Percentiles rank a stretch among this genome's conserved stretches.
Evolutionary conservation across 2,113 vertebrate species (phyloP).

Genomic region (Chiloscyllium plagiosum): DNA sequence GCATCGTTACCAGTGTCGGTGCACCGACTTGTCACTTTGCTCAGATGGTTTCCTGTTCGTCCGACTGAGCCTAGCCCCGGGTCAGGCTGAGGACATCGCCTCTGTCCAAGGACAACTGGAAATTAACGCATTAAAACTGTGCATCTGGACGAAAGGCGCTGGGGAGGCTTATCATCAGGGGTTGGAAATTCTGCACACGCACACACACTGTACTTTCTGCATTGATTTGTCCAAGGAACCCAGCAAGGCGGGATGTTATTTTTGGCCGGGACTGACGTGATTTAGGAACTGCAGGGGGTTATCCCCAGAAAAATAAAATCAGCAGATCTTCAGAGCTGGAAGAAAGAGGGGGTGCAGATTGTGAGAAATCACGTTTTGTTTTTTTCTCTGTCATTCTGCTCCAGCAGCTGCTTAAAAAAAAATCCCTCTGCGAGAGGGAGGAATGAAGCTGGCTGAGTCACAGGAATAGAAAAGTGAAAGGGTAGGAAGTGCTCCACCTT

Average conservation of each 20-base stretch:
- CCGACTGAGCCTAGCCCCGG: not conserved
- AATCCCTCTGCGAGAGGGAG: not conserved
- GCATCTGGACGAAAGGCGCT: constrained; percentile 54
- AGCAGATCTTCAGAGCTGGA: not conserved
- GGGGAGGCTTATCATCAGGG: constrained; percentile 52
- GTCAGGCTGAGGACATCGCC: constrained; percentile 52
- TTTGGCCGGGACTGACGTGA: constrained; percentile 44
- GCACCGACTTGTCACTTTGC: constrained; percentile 40
- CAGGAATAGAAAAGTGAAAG: not conserved
- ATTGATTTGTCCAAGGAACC: constrained; percentile 42
- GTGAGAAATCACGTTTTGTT: too few species aligned
- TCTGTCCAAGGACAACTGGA: constrained; percentile 60
- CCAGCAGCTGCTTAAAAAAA: constrained; percentile 18
- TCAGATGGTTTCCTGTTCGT: not conserved
- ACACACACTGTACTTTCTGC: constrained; percentile 38
- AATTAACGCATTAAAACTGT: constrained; percentile 58
- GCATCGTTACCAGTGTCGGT: not conserved
- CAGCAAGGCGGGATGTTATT: constrained; percentile 45
- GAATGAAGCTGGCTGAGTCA: not conserved
- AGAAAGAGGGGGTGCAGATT: too few species aligned
- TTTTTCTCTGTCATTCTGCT: not conserved
- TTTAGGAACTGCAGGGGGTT: constrained; percentile 46
- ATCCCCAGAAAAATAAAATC: constrained; percentile 49
- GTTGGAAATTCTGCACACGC: constrained; percentile 49
- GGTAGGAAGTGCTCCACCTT: not conserved